Conservation (phyloP, 2,797 vertebrate genomes). For the Luscinia megarhynchos region DNA sequence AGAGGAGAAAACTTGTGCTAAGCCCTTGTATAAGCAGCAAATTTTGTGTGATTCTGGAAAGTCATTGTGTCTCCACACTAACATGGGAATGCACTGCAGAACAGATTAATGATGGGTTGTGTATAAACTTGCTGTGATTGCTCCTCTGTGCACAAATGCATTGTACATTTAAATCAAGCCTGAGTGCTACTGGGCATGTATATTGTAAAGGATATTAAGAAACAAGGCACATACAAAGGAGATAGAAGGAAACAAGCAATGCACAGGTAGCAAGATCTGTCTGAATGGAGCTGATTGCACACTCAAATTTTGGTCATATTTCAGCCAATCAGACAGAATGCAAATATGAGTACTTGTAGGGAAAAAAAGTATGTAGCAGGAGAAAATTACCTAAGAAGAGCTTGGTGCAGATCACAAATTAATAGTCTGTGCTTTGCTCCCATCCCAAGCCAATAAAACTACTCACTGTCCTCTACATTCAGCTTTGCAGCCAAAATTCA, state of each 20-base stretch:
- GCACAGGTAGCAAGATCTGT: background rate
- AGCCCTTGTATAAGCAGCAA: background rate
- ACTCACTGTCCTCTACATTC: background rate
- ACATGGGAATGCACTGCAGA: background rate
- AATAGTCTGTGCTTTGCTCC: background rate
- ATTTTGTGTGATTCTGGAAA: conserved; percentile 57
- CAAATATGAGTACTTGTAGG: background rate
- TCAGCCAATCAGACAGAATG: background rate
- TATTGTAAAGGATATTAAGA: conserved; percentile 12
- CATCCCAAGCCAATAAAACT: background rate
- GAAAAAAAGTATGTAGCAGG: background rate
- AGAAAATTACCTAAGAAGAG: background rate
- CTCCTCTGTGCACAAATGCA: conserved; percentile 31
- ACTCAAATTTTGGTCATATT: background rate
- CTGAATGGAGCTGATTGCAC: conserved; percentile 21
- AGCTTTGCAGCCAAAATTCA: background rate
- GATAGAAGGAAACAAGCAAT: background rate
- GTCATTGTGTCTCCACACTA: conserved; percentile 31
- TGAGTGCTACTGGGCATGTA: background rate
- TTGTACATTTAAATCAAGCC: conserved; percentile 43
- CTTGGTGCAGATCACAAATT: background rate
- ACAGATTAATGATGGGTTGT: conserved; percentile 53
- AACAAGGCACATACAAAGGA: conserved; percentile 30
- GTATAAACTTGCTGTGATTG: conserved; percentile 60
- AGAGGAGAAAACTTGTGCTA: conserved; percentile 1